Evolutionary conservation across 2,888 invertebrate genomes (phyloP), one percentile per base, ranked within the genome.

Genomic region (Nebria salina): DNA sequence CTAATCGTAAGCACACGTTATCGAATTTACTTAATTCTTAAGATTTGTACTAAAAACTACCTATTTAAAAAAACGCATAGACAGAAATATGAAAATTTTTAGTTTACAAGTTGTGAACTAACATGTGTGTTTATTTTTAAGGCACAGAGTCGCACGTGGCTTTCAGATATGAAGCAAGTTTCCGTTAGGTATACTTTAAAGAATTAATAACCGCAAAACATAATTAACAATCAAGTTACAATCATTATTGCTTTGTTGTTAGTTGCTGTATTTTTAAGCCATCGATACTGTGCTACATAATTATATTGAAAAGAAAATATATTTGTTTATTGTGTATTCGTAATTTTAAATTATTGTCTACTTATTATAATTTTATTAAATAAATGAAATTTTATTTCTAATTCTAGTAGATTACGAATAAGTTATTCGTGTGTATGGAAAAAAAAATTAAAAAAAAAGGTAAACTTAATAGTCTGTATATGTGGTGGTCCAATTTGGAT

Each of bases 141-240:
- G 83, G 79, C 82, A 82, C 76, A 78, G 83, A 76, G 83, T 83
- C 77, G 82, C 83, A 82, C 82, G 83, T 83, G 83, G 83, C 83
- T 83, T 78, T 79, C 64, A 76, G 81, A 81, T 81, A 76, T 81
- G 81, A 81, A 72, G 43, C 77, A 78, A 66, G 74, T 78, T 78
- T 78, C 73, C 78, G 72, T 79, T 75, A 75, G 34, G 68, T 75
- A 20, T 70, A 70, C 7, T 70, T 26, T 70, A 11, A 26, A 70
- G 4, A 70, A 15, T 20, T 70, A 4, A 70, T 70, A 70, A 70
- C 70, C 20, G 25, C 9, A 70, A 70, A 26, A 25, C 13, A 70
- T 70, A 70, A 34, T 70, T 70, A 25, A 70, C 54, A 70, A 34
- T 25, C 25, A 68, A 68, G 68, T 68, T 15, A 68, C 68, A 70